Evolutionary conservation across 2,888 invertebrate species (phyloP), one percentile per base, ranked within the genome.

Genomic region (Callyntrura guangdongensis): DNA sequence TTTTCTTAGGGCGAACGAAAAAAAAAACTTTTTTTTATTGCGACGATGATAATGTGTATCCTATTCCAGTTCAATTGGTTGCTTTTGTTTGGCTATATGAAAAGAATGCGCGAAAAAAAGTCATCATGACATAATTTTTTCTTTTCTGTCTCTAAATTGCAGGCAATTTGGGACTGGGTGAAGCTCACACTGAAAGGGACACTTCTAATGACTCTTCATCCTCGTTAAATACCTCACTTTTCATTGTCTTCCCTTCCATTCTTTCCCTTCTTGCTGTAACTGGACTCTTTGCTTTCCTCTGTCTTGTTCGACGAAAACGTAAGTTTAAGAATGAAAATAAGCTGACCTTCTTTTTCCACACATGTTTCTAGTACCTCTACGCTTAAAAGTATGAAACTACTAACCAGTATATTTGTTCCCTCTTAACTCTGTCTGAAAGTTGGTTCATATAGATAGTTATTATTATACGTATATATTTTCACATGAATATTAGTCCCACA

Each of bases 241-340:
- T 93, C 87, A 93, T 93, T 88, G 93, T 93, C 84, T 93, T 93
- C 89, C 93, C 93, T 4, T 92, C 93, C 67, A 91, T 94, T 67
- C 90, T 97, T 9, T 97, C 97, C 1, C 95, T 97, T 91, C 95
- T 97, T 17, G 96, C 97, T 94, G 95, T 97, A 25, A 95, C 96
- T 45, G 96, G 96, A 0, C 95, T 97, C 84, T 95, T 97, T 86
- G 97, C 96, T 83, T 96, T 96, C 93, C 97, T 97, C 89, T 96
- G 97, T 93, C 96, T 97, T 84, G 97, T 97, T 94, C 95, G 97
- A 91, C 95, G 96, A 94, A 96, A 96, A 95, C 97, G 97, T 97
- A 95, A 72, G 90, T 64, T 36, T 17, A 77, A 22, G 5, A 64
- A 36, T 17, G 12, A 27, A 67, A 27, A 36, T 25, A 67, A 11